Evolutionary conservation across 1,140 invertebrate species (phyloP).

Genomic region (Helicorthomorpha holstii): DNA sequence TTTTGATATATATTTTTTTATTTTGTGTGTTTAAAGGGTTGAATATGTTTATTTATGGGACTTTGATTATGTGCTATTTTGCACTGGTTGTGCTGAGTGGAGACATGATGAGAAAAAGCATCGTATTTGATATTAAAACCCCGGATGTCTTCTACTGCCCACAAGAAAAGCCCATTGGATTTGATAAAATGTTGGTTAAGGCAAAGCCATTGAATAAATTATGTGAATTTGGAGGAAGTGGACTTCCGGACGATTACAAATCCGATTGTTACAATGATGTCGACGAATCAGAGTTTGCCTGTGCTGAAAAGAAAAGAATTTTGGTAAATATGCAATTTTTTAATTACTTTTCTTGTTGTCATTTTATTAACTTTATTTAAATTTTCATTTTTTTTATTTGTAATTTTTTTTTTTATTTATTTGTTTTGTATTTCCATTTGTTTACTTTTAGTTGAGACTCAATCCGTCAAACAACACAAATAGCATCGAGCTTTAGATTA

Average conservation of each 20-base stretch:
- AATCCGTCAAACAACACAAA: not conserved
- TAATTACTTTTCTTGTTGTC: not conserved
- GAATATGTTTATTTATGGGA: too few species aligned
- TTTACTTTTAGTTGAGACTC: not conserved
- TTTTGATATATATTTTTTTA: too few species aligned
- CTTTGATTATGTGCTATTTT: not conserved
- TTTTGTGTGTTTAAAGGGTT: too few species aligned
- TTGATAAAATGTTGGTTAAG: conserved; percentile 30
- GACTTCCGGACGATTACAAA: conserved; percentile 51
- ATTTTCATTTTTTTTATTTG: not conserved
- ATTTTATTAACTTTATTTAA: not conserved
- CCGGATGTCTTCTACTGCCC: conserved; percentile 70
- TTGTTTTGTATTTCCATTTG: not conserved
- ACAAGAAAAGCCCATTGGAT: conserved; percentile 33
- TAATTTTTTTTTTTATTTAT: not conserved
- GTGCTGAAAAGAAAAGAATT: conserved; percentile 64
- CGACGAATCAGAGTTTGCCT: conserved; percentile 60
- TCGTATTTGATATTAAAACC: conserved; percentile 64
- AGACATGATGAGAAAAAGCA: conserved; percentile 60
- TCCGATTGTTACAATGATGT: conserved; percentile 65
- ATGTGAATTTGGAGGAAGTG: conserved; percentile 50
- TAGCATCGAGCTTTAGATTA: too few species aligned
- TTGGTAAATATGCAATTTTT: conserved; percentile 35
- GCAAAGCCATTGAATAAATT: conserved; percentile 49
- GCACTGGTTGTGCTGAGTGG: conserved; percentile 23